These are phyloP conservation scores for Pristis pectinata DNA, from an alignment of 2,797 vertebrate species.

Conservation along the genomic window DNA sequence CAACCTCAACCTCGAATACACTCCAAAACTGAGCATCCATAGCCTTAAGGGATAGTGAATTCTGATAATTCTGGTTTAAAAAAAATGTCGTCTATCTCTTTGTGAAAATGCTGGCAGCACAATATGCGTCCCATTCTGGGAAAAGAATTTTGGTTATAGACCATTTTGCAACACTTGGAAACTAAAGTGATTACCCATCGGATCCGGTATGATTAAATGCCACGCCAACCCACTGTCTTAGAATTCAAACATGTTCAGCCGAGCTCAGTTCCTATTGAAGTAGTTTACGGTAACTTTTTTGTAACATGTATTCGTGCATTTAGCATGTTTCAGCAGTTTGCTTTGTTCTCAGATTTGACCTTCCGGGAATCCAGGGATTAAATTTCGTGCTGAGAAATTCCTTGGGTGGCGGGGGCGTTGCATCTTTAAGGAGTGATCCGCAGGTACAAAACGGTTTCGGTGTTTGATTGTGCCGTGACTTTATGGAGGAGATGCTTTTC, in stretches of 20 bases:
- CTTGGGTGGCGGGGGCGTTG: constrained; percentile 72
- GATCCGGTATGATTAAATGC: not conserved
- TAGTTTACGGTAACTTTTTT: constrained; percentile 40
- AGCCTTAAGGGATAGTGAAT: too few species aligned
- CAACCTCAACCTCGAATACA: too few species aligned
- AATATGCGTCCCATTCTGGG: not conserved
- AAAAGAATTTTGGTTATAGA: not conserved
- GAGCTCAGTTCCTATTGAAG: constrained; percentile 36
- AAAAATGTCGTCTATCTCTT: not conserved
- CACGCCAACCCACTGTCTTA: not conserved
- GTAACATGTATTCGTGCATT: not conserved
- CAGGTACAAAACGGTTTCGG: constrained; percentile 57
- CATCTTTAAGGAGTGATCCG: constrained; percentile 76
- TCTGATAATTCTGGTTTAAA: too few species aligned
- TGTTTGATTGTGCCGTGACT: not conserved
- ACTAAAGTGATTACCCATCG: not conserved
- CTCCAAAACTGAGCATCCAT: too few species aligned
- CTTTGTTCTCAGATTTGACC: constrained; percentile 61
- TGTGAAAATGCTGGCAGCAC: not conserved
- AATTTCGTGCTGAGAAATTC: constrained; percentile 76
- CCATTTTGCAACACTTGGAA: not conserved
- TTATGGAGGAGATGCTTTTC: not conserved
- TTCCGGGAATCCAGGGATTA: constrained; percentile 71
- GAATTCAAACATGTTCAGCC: not conserved
- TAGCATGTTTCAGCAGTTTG: constrained; percentile 36